A percentile compares a stretch with the other conserved stretches of the same genome.
Conservation (phyloP, 2,888 invertebrate genomes). For the Molorchus minor region DNA sequence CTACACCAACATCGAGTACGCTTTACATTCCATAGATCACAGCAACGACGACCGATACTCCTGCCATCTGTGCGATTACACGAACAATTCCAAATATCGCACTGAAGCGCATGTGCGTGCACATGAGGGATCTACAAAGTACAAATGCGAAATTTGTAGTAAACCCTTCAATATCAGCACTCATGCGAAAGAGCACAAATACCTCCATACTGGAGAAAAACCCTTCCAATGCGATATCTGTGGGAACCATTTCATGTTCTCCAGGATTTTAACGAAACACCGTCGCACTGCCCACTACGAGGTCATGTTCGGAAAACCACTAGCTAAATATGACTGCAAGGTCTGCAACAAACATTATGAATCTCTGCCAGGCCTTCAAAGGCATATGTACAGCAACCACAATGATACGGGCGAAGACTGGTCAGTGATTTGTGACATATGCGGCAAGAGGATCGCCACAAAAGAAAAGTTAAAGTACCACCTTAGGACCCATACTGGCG, state of each 20-base stretch:
- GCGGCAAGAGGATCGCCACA: conserved; percentile 53
- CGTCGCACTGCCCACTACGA: conserved; percentile 63
- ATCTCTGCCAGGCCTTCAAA: conserved; percentile 53
- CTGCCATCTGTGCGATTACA: conserved; percentile 54
- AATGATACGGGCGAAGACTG: conserved; percentile 36
- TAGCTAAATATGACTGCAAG: conserved; percentile 60
- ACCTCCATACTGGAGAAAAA: conserved; percentile 55
- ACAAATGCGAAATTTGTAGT: conserved; percentile 51
- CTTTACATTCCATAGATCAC: conserved; percentile 50
- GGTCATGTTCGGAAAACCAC: conserved; percentile 50
- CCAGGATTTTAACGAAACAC: conserved; percentile 64
- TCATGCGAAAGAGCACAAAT: conserved; percentile 51
- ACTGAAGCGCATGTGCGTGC: conserved; percentile 59
- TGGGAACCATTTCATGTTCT: conserved; percentile 63
- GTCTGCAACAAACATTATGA: conserved; percentile 62
- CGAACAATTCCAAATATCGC: conserved; percentile 52
- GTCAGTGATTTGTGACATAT: conserved; percentile 41
- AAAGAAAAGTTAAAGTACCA: conserved; percentile 60
- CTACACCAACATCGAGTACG: conserved; percentile 53
- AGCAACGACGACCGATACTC: conserved; percentile 44
- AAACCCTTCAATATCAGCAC: conserved; percentile 51
- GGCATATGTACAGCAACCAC: conserved; percentile 56
- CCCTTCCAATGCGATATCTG: conserved; percentile 66
- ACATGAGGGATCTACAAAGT: conserved; percentile 61
- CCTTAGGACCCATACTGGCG: conserved; percentile 64